phyloP scores from a whole-genome alignment of 37 sponge, comb jelly and placozoan genomes.

The Amphimedon queenslandica region DNA sequence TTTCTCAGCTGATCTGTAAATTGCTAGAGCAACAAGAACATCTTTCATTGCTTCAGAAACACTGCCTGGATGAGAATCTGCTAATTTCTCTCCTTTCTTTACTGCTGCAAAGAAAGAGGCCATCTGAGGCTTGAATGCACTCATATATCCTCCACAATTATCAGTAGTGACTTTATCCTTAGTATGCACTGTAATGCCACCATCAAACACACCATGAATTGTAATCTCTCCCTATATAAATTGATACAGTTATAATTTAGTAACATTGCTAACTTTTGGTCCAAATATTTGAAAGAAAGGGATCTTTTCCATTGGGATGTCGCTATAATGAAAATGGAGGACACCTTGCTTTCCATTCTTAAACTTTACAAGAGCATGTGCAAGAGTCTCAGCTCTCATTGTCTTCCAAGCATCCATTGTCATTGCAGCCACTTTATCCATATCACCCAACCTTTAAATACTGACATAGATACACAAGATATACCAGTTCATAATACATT shows the following conservation, averaged over 20 bases:
- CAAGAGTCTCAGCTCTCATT: slow-evolving; percentile 14
- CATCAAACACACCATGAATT: slow-evolving; percentile 45
- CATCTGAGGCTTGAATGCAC: slow-evolving; percentile 36
- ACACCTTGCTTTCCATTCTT: slow-evolving; percentile 29
- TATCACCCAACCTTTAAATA: slow-evolving; percentile 32
- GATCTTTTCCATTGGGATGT: slow-evolving; percentile 22
- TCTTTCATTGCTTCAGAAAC: neutral
- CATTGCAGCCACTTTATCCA: slow-evolving; percentile 21
- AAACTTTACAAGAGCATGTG: slow-evolving; percentile 33
- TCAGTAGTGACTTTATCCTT: neutral
- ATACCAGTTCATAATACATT: slow-evolving; percentile 2
- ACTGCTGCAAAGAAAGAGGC: slow-evolving; percentile 21
- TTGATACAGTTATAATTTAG: neutral
- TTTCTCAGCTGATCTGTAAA: neutral
- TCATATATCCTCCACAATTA: slow-evolving; percentile 33
- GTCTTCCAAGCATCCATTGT: slow-evolving; percentile 4
- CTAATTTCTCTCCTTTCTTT: neutral
- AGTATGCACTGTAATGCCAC: slow-evolving; percentile 29
- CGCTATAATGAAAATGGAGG: slow-evolving; percentile 15
- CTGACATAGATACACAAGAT: too few species aligned
- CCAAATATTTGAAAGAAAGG: slow-evolving; percentile 61
- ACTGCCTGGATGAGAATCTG: neutral
- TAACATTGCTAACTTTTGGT: too few species aligned
- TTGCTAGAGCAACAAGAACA: neutral
- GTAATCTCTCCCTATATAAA: slow-evolving; percentile 59